Evolutionary conservation across 2,888 invertebrate genomes (phyloP).

Genomic region (Synanthedon formicaeformis): DNA sequence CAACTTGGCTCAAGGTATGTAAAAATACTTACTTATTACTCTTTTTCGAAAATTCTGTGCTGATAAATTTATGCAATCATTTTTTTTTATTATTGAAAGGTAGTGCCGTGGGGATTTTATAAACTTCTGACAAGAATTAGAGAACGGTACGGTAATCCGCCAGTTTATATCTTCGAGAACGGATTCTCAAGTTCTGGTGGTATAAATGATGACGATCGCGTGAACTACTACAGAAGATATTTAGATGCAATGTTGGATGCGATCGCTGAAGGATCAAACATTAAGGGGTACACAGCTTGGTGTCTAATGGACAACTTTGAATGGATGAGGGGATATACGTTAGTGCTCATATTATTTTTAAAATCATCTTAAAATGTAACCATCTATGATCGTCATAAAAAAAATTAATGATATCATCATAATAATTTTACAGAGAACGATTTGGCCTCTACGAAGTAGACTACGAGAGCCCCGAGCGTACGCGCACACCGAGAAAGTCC

Average conservation of each 20-base stretch:
- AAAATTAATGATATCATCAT: neutral
- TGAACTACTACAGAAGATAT: constrained; percentile 49
- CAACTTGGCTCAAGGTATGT: constrained; percentile 39
- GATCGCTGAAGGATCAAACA: constrained; percentile 51
- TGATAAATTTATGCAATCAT: neutral
- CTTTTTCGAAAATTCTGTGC: neutral
- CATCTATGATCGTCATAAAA: neutral
- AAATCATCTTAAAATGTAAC: neutral
- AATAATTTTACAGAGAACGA: constrained; percentile 7
- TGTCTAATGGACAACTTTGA: constrained; percentile 76
- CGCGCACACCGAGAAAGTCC: constrained; percentile 20
- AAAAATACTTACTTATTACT: neutral
- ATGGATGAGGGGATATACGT: constrained; percentile 72
- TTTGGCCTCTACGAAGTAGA: constrained; percentile 20
- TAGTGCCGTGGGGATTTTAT: constrained; percentile 72
- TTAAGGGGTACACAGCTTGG: constrained; percentile 71
- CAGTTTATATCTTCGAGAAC: constrained; percentile 72
- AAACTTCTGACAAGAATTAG: constrained; percentile 66
- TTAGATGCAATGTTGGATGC: constrained; percentile 56
- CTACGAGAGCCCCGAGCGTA: constrained; percentile 13
- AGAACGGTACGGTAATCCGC: constrained; percentile 62
- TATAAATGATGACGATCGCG: constrained; percentile 54
- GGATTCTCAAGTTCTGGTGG: constrained; percentile 64
- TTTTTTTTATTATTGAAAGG: constrained; percentile 26
- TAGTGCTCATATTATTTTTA: constrained; percentile 18